Evolutionary conservation across 2,113 vertebrate species (phyloP), one percentile per base, ranked within the genome.

Genomic region (Balaeniceps rex): DNA sequence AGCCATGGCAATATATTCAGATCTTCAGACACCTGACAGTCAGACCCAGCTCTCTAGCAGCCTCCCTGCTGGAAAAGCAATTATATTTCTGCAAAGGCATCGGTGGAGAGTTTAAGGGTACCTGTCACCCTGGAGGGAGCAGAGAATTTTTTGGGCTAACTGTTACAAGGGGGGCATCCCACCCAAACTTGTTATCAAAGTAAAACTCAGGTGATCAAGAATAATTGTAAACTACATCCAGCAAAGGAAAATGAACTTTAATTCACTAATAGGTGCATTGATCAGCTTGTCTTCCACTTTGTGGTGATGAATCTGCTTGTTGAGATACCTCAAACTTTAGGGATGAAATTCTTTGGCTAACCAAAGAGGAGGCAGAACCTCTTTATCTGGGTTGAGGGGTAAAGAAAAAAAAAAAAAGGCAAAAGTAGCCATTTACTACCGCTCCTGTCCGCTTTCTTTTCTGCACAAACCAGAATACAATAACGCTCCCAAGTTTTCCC

Each of bases 21-120:
- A 83, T 95, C 94, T 88, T 86, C 91, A 93, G 93, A 74, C 91
- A 94, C 82, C 93, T 94, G 60, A 74, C 87, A 95, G 91, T 92
- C 94, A 87, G 87, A 47, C 4, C 66, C 82, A 77, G 81, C 66
- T 90, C 84, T 83, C 87, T 29, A 82, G 82, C 87, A 95, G 66
- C 66, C 23, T 85, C 22, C 78, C 91, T 83, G 63, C 81, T 83
- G 71, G 26, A 80, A 96, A 90, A 95, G 84, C 51, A 91, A 88
- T 87, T 85, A 42, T 22, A 44, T 88, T 70, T 88, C 46, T 88
- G 78, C 68, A 77, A 3, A 61, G 36, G 80, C 88, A 68, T 74
- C 16, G 1, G 31, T 87, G 70, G 8, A 49, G 80, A 31, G 11
- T 65, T 87, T 60, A 61, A 58, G 92, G 74, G 81, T 61, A 79